Percentiles rank a stretch among this genome's conserved stretches.
Evolutionary conservation across 2,113 vertebrate genomes (phyloP).

Genomic region (Lates calcarifer): DNA sequence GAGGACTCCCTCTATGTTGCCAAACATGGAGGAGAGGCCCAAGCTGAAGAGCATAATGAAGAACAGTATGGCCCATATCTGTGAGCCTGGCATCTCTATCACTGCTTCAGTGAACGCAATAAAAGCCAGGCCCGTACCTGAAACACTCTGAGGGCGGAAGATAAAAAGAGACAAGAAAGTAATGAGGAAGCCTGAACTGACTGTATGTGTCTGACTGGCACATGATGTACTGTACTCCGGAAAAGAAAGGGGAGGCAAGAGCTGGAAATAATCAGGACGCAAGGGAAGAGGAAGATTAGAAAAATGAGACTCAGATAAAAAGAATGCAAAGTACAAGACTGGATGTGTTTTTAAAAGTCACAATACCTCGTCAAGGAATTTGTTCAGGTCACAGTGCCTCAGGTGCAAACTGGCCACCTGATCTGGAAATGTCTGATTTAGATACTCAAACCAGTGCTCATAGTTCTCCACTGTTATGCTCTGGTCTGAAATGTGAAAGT

Average conservation of each 20-base stretch:
- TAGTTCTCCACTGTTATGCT: constrained; percentile 87
- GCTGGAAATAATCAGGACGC: background rate
- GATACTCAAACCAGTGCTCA: constrained; percentile 60
- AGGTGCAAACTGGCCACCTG: constrained; percentile 78
- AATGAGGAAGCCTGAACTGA: constrained; percentile 17
- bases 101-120: constrained; percentile 92
- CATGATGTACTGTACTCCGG: constrained; percentile 76
- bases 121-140: constrained; percentile 93
- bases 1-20: constrained; percentile 90
- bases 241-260: background rate
- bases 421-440: constrained; percentile 79
- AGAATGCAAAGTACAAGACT: background rate
- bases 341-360: background rate
- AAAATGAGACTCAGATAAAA: background rate
- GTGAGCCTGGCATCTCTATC: constrained; percentile 90
- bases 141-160: constrained; percentile 84
- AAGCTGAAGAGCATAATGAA: constrained; percentile 93
- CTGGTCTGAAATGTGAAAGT: constrained; percentile 87
- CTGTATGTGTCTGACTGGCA: constrained; percentile 84
- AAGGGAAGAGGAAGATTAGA: background rate
- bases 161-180: constrained; percentile 9
- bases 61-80: constrained; percentile 92
- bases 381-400: constrained; percentile 84
- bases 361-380: constrained; percentile 90
- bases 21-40: constrained; percentile 95